Percentiles rank a stretch among this genome's conserved stretches.
Evolutionary conservation across 2,797 vertebrate genomes (phyloP).

Genomic region (Aphelocoma californica): DNA sequence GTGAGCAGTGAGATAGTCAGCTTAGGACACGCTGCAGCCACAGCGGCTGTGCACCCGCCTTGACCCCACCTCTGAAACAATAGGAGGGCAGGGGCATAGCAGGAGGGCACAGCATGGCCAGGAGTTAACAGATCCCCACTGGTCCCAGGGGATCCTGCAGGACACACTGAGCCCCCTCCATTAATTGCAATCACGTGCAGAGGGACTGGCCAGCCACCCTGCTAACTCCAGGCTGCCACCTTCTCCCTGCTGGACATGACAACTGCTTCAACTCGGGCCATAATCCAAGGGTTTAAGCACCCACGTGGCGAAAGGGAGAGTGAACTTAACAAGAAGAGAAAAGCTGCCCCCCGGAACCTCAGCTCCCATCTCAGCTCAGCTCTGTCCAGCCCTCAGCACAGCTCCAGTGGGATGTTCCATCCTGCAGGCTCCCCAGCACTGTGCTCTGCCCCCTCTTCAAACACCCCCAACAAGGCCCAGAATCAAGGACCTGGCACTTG

Average conservation of each 20-base stretch:
- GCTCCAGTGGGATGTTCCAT: background rate
- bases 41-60: fast-evolving
- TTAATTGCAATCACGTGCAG: fast-evolving
- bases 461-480: background rate
- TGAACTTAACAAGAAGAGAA: background rate
- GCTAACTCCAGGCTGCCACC: background rate
- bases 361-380: background rate
- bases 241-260: background rate
- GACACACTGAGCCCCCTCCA: fast-evolving
- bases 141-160: background rate
- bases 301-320: background rate
- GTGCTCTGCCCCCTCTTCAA: background rate
- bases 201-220: background rate
- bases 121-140: background rate
- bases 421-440: background rate
- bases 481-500: background rate
- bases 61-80: background rate
- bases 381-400: background rate
- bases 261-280: fast-evolving
- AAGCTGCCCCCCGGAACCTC: fast-evolving
- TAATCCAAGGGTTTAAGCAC: background rate
- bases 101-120: background rate
- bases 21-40: background rate
- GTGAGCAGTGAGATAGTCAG: background rate
- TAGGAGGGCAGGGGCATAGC: background rate